Base-by-base conservation (phyloP, 2,113 vertebrate genomes). In the Piprites chloris region DNA sequence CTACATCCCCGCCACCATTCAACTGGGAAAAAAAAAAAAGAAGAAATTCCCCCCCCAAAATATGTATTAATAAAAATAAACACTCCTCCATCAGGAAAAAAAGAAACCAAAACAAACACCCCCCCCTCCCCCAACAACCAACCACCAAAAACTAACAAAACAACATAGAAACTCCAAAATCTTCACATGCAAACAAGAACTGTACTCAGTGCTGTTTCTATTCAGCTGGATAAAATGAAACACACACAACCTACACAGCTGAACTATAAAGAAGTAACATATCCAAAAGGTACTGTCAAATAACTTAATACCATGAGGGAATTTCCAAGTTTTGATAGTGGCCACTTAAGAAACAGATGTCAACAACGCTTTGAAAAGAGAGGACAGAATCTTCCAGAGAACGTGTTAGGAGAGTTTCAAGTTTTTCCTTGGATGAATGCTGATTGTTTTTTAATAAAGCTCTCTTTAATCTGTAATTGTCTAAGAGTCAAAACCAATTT, bases 1-100 rank as follows among this genome's bases (percentile, higher is more conserved):
- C 99, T 93, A 99, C 99, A 55, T 99, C 99, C 56, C 99, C 99
- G 0, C 99, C 99, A 11, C 99, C 99, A 78, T 99, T 99, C 80
- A 99, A 98, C 99, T 99, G 96, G 41, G 81, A 84, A 95, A 22
- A 20, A 78, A 81, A 23, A 52, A 37, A 67, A 66, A 20, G 5
- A 68, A 86, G 26, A 75, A 94, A 96, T 59, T 30, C 4, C 74
- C 5, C 67, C 89, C 16, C 39, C 30, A 56, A 62, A 35, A 6
- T 6, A 68, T 1, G 2, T 47, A 66, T 92, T 89, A 96, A 62
- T 87, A 58, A 65, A 79, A 85, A 27, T 14, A 86, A 97, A 93
- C 22, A 86, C 9, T 11, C 3, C 7, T 5, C 14, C 1, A 44
- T 66, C 3, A 61, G 33, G 27, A 30, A 95, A 68, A 89, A 93